Conservation (phyloP, 2,888 invertebrate species). For the Melieria crassipennis region DNA sequence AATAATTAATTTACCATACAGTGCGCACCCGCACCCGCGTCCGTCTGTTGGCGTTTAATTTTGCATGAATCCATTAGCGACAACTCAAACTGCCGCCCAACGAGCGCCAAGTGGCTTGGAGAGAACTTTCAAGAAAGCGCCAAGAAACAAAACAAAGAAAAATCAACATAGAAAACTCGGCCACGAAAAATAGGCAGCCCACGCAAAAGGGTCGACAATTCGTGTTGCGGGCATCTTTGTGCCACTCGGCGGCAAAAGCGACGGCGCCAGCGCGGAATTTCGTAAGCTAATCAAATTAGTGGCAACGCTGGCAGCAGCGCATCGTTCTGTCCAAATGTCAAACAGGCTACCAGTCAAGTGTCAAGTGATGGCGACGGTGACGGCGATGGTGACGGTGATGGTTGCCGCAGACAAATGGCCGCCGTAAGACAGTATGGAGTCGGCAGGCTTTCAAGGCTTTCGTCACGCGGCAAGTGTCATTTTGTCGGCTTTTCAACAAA, state of each 20-base stretch:
- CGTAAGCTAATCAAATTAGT: slow-evolving; percentile 56
- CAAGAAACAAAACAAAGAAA: no score
- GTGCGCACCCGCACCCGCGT: slow-evolving; percentile 40
- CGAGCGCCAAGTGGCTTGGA: background rate
- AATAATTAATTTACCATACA: slow-evolving; percentile 59
- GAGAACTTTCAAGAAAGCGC: no score
- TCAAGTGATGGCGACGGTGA: background rate
- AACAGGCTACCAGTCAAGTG: slow-evolving; percentile 21
- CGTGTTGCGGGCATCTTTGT: no score
- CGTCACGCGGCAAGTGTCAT: slow-evolving; percentile 5
- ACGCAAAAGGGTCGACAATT: no score
- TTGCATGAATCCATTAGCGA: slow-evolving; percentile 51
- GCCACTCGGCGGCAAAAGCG: no score
- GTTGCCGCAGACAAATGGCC: background rate
- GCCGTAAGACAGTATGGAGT: background rate
- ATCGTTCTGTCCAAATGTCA: slow-evolving; percentile 36
- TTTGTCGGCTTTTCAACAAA: slow-evolving; percentile 31
- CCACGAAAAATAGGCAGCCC: no score
- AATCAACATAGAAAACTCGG: no score
- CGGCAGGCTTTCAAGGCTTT: no score
- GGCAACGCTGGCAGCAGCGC: slow-evolving; percentile 38
- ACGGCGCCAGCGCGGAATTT: background rate
- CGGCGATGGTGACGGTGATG: background rate
- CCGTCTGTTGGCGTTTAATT: slow-evolving; percentile 50
- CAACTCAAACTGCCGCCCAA: no score